A percentile compares a stretch with the other conserved stretches of the same genome.
phyloP scores from a whole-genome alignment of 2,113 vertebrate species.

The Lepus timidus region DNA sequence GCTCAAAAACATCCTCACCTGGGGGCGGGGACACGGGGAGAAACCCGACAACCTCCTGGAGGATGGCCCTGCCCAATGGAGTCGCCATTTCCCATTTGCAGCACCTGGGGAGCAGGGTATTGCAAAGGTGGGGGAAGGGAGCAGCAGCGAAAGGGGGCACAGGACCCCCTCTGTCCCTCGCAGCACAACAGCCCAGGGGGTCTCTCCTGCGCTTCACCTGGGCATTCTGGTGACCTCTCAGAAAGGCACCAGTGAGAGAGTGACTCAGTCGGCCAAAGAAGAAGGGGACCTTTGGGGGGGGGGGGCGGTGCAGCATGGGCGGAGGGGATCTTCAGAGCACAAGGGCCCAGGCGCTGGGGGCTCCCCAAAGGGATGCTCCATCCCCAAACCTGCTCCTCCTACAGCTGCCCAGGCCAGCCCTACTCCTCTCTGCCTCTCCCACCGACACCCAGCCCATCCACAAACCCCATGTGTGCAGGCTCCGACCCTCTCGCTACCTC shows the following conservation, averaged over 20 bases:
- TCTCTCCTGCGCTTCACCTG: background rate
- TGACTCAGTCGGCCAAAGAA: background rate
- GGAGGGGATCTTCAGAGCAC: background rate
- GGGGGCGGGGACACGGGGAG: conserved; percentile 16
- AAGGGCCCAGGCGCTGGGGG: background rate
- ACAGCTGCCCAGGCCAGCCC: background rate
- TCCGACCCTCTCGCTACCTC: background rate
- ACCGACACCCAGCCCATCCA: background rate
- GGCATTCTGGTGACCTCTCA: background rate
- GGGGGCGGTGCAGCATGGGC: background rate
- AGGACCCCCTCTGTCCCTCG: background rate
- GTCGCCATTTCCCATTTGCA: conserved; percentile 10
- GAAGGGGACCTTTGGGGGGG: background rate
- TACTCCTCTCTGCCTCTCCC: background rate
- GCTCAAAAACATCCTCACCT: background rate
- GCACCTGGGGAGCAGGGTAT: too few species aligned
- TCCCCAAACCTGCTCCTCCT: background rate
- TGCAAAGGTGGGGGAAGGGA: background rate
- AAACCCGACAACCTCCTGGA: conserved; percentile 56
- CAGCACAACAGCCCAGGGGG: background rate
- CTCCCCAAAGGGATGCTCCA: background rate
- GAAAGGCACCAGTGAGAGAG: background rate
- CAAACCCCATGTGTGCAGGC: background rate
- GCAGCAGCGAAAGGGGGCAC: background rate
- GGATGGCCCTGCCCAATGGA: conserved; percentile 2